Conservation (phyloP, 2,113 vertebrate genomes). For the Oreocharis arfaki region DNA sequence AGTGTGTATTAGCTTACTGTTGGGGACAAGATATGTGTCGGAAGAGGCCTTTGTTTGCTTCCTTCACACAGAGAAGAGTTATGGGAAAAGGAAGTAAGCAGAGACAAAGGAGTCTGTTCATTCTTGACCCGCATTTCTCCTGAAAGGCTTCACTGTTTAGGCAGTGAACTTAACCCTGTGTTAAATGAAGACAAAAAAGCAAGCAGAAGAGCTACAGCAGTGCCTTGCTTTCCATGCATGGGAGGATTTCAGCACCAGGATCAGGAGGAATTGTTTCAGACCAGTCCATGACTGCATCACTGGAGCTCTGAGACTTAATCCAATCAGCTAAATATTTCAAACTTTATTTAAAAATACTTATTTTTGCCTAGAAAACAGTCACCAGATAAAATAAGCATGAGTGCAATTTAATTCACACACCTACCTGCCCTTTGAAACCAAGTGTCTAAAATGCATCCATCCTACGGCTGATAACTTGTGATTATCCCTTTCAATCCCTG, state of each 20-base stretch:
- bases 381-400: background rate
- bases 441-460: background rate
- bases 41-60: background rate
- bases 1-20: background rate
- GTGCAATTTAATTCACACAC: background rate
- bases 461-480: background rate
- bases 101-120: background rate
- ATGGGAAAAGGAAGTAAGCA: background rate
- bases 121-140: background rate
- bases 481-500: background rate
- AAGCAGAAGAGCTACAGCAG: background rate
- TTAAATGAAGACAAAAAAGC: background rate
- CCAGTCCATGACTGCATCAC: background rate
- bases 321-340: background rate
- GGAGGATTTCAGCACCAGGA: background rate
- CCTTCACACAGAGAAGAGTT: background rate
- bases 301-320: background rate
- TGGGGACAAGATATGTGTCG: background rate
- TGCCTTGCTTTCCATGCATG: background rate
- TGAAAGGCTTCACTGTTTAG: background rate
- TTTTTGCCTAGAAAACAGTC: background rate
- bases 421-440: background rate
- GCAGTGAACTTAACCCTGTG: background rate
- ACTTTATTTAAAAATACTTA: background rate
- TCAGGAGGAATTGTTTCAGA: background rate